Evolutionary conservation across 37 sponge, comb jelly and placozoan genomes (phyloP).

Genomic region (Tethya wilhelma): DNA sequence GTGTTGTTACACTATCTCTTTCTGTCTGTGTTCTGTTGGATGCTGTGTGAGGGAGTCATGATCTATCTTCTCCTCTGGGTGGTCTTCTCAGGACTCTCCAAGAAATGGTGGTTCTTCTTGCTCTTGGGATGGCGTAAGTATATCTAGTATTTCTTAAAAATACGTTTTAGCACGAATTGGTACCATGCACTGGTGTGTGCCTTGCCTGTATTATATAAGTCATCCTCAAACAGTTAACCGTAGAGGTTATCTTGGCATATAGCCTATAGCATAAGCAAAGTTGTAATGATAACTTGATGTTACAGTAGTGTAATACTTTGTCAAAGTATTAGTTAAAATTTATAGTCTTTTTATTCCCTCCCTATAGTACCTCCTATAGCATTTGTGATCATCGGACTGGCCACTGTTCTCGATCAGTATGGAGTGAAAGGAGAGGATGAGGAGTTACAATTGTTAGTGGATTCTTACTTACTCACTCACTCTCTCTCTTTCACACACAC

Average conservation of each 20-base stretch:
- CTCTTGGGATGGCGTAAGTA: constrained; percentile 62
- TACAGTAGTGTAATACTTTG: too few relatives aligned
- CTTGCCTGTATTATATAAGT: too few relatives aligned
- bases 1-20: constrained; percentile 63
- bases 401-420: constrained; percentile 4
- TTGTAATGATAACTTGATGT: too few relatives aligned
- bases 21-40: constrained; percentile 66
- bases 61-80: constrained; percentile 66
- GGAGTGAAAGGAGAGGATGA: constrained; percentile 7
- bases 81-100: constrained; percentile 50
- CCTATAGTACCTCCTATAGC: constrained; percentile 24
- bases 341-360: neutral
- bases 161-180: too few relatives aligned
- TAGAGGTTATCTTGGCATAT: too few relatives aligned
- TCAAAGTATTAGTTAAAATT: neutral
- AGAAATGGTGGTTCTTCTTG: constrained; percentile 72
- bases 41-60: constrained; percentile 80
- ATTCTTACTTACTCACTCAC: too few relatives aligned
- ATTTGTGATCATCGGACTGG: constrained; percentile 18
- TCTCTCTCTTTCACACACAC: too few relatives aligned
- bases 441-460: constrained; percentile 20
- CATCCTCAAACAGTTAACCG: too few relatives aligned
- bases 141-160: too few relatives aligned
- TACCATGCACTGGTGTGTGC: too few relatives aligned
- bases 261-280: too few relatives aligned